phyloP scores from a whole-genome alignment of 2,797 vertebrate species.

The Pipistrellus pipistrellus region DNA sequence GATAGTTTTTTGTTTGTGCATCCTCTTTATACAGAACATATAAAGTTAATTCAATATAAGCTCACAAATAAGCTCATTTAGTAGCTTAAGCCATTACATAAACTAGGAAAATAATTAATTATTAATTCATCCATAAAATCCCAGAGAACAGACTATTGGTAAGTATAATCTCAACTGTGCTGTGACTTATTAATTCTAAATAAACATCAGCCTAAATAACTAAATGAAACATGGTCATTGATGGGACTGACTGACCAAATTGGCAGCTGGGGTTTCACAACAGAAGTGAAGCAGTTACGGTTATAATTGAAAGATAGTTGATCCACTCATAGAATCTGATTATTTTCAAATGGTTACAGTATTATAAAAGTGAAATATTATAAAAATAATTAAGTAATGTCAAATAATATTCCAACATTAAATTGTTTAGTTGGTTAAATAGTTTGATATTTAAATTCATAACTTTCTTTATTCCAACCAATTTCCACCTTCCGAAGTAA shows the following conservation, averaged over 20 bases:
- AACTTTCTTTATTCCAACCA: conserved; percentile 36
- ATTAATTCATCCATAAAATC: conserved; percentile 21
- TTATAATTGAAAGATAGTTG: neutral
- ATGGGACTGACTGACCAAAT: neutral
- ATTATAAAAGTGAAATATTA: conserved; percentile 10
- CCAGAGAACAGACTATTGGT: neutral
- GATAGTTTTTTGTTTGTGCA: neutral
- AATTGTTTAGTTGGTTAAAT: neutral
- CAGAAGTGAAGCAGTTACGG: neutral
- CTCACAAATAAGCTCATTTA: conserved; percentile 19
- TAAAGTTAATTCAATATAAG: neutral
- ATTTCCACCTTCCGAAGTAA: neutral
- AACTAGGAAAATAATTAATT: conserved; percentile 48
- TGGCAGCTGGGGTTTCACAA: neutral
- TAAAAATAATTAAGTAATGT: neutral
- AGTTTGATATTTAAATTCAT: conserved; percentile 29
- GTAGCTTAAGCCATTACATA: neutral
- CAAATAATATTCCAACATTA: neutral
- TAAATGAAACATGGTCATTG: neutral
- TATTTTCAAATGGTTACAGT: neutral
- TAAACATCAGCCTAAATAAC: conserved; percentile 22
- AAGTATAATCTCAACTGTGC: neutral
- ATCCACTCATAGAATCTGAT: neutral
- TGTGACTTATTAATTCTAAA: neutral
- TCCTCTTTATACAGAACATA: neutral